Conservation (phyloP, 2,113 vertebrate genomes). For the Phrynocephalus versicolor region DNA sequence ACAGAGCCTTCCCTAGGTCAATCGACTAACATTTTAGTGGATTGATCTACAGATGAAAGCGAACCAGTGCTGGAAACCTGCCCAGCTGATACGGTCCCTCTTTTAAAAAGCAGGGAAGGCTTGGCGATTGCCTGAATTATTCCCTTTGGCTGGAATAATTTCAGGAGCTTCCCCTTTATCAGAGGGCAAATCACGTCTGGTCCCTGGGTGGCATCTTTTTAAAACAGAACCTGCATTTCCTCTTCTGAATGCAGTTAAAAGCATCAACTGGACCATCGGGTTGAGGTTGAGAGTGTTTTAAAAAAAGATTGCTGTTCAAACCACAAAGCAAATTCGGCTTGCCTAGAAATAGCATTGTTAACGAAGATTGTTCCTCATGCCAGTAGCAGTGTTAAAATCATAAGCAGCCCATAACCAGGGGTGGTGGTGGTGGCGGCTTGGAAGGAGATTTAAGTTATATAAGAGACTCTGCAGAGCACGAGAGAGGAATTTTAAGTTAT, state of each 20-base stretch:
- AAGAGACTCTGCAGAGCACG: neutral
- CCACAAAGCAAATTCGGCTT: neutral
- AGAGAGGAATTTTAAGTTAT: neutral
- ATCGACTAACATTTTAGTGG: neutral
- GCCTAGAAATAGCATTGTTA: neutral
- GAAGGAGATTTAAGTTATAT: neutral
- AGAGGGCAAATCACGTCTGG: no score
- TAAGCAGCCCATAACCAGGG: neutral
- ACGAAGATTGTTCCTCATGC: neutral
- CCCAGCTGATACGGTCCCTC: no score
- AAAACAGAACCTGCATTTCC: neutral
- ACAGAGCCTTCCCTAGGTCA: neutral
- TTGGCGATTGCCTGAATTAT: neutral
- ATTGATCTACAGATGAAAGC: neutral
- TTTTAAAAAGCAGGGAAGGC: neutral
- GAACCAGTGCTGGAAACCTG: no score
- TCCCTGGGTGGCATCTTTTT: neutral
- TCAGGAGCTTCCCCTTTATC: neutral
- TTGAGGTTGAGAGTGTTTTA: no score
- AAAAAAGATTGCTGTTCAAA: no score
- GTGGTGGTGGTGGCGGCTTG: no score
- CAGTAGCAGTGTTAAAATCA: slow-evolving; percentile 4
- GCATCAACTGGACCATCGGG: no score
- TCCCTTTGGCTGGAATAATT: neutral
- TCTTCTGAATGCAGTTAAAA: neutral